phyloP scores from a whole-genome alignment of 37 sponge, comb jelly and placozoan species.

The Chondrosia reniformis region DNA sequence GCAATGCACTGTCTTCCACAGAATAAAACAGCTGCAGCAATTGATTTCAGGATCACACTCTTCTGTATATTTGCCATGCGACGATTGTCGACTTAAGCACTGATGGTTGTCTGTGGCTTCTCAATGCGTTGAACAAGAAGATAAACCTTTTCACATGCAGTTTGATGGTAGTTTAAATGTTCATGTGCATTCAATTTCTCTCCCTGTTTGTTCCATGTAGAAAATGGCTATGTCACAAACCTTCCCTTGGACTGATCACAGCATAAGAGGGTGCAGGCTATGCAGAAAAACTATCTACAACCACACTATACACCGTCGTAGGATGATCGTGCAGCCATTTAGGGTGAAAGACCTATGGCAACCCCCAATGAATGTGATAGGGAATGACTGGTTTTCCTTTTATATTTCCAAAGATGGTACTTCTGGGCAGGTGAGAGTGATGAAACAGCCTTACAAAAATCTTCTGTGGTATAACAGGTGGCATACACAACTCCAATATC shows the following conservation, averaged over 20 bases:
- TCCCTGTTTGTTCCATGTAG: background rate
- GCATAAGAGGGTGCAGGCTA: constrained; percentile 18
- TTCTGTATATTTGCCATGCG: background rate
- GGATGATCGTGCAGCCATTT: constrained; percentile 21
- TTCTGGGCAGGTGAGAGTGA: background rate
- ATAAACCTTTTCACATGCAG: background rate
- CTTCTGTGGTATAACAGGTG: too few relatives aligned
- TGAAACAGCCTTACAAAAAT: too few relatives aligned
- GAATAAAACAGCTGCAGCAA: constrained; percentile 22
- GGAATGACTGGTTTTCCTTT: background rate
- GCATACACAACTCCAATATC: too few relatives aligned
- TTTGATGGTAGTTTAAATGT: constrained; percentile 1
- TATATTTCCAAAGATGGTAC: background rate
- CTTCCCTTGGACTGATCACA: background rate
- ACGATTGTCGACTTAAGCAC: background rate
- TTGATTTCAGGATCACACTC: constrained; percentile 14
- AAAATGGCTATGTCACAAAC: background rate
- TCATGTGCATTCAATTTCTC: background rate
- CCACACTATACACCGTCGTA: constrained; percentile 34
- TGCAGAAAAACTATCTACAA: constrained; percentile 38
- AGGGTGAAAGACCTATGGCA: constrained; percentile 8
- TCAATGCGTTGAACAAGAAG: constrained; percentile 2
- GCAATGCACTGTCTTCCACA: constrained; percentile 44
- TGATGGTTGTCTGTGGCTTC: constrained; percentile 7
- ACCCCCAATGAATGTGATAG: background rate